Base-by-base conservation (phyloP, 2,797 vertebrate genomes). In the Fistularia commersonii region DNA sequence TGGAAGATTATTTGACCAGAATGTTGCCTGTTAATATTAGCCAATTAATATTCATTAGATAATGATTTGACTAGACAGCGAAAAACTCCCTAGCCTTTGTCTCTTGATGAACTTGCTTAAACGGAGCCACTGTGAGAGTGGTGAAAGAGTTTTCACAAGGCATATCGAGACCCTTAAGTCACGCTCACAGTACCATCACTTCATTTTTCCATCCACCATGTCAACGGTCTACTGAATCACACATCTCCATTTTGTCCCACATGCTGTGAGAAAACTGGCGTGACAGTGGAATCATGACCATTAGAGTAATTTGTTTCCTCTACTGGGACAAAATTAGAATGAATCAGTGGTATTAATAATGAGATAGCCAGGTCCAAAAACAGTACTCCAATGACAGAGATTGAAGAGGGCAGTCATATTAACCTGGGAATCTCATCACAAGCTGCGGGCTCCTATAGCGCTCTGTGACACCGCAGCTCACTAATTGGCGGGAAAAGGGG, bases 241-340 rank as follows among this genome's bases (percentile, higher is more conserved):
- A 45, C 51, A 73, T 69, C 58, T 68, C 73, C 23, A 23, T 23
- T 23, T 59, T 72, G 39, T 51, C 51, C 55, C 54, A 55, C 35
- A 57, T 62, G 66, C 74, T 78, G 54, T 50, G 51, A 54, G 64
- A 42, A 61, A 69, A 76, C 54, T 53, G 64, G 57, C 70, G 54
- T 57, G 54, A 79, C 68, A 74, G 65, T 68, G 68, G 69, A 79
- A 85, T 84, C 78, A 77, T 73, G 69, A 61, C 79, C 79, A 88
- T 90, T 87, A 86, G 66, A 76, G 79, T 78, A 85, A 84, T 85
- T 88, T 60, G 83, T 90, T 84, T 84, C 71, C 76, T 54, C 49
- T 52, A 64, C 66, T 35, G 8, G 71, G 63, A 66, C 68, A 81
- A 31, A 81, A 85, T 82, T 79, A 81, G 76, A 79, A 82, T 61